Evolutionary conservation across 2,888 invertebrate species (phyloP), one percentile per base, ranked within the genome.

Genomic region (Phasia obesa): DNA sequence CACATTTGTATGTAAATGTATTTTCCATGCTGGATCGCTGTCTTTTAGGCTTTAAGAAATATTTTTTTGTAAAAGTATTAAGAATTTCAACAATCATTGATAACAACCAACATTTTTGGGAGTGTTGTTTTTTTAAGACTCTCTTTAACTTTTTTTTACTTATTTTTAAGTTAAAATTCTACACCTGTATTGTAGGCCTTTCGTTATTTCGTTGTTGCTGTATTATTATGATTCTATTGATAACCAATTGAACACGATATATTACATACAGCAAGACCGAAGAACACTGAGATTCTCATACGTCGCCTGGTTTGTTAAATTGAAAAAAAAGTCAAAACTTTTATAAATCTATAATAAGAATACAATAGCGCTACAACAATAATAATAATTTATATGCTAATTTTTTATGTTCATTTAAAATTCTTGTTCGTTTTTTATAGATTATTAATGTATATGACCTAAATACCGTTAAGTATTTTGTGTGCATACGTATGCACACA

Each of bases 381-480:
- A 69, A 82, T 70, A 79, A 85, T 65, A 75, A 84, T 85, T 85
- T 81, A 71, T 85, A 86, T 86, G 86, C 85, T 86, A 85, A 86
- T 86, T 86, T 82, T 75, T 78, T 78, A 70, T 65, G 74, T 75
- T 78, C 51, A 82, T 82, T 78, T 78, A 44, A 60, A 59, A 81
- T 76, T 71, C 71, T 67, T 53, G 27, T 69, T 70, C 49, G n/a
- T 9, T 23, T 44, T 57, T 87, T 85, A 86, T 87, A 87, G 90
- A 89, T 89, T 89, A 89, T 88, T 88, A 89, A 89, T 88, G 88
- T 86, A 85, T 82, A 86, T 88, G 88, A 89, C 89, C 90, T 86
- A 89, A 89, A 89, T 90, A 87, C 90, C 90, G 82, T 81, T 87
- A 55, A 59, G 44, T 65, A 70, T 74, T 55, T 15, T 31, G 42